Evolutionary conservation across 2,797 vertebrate species (phyloP).

Genomic region (Champsocephalus esox): DNA sequence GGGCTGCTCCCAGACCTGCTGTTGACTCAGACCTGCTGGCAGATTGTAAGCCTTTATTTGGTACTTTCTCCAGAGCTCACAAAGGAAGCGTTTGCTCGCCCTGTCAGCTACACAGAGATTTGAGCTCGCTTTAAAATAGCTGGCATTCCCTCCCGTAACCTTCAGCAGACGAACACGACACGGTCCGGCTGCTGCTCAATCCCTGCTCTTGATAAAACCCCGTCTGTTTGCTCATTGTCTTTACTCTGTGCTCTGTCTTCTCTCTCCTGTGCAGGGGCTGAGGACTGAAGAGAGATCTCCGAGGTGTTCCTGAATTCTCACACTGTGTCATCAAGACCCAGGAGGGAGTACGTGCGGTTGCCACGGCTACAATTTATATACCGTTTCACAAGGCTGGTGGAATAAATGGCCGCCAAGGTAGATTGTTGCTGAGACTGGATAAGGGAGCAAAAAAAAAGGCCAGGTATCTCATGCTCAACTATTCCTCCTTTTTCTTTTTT

Average conservation of each 20-base stretch:
- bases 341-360: constrained; percentile 80
- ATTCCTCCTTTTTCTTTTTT: constrained; percentile 59
- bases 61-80: constrained; percentile 53
- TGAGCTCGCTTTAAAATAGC: constrained; percentile 46
- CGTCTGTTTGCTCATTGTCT: constrained; percentile 55
- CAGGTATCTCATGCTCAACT: constrained; percentile 70
- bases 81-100: constrained; percentile 48
- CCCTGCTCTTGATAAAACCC: not conserved
- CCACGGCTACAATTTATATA: constrained; percentile 80
- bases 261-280: constrained; percentile 78
- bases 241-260: constrained; percentile 38
- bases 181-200: not conserved
- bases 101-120: constrained; percentile 50
- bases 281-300: constrained; percentile 83
- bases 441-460: constrained; percentile 75
- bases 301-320: constrained; percentile 81
- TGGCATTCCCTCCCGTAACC: constrained; percentile 47
- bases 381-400: constrained; percentile 70
- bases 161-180: constrained; percentile 39
- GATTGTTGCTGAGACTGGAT: constrained; percentile 67
- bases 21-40: constrained; percentile 42
- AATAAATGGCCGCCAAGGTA: constrained; percentile 77
- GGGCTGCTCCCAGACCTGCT: constrained; percentile 39
- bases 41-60: constrained; percentile 52
- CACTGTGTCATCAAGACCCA: constrained; percentile 78